Evolutionary conservation across 2,113 vertebrate species (phyloP).

Genomic region (Empidonax alnorum): DNA sequence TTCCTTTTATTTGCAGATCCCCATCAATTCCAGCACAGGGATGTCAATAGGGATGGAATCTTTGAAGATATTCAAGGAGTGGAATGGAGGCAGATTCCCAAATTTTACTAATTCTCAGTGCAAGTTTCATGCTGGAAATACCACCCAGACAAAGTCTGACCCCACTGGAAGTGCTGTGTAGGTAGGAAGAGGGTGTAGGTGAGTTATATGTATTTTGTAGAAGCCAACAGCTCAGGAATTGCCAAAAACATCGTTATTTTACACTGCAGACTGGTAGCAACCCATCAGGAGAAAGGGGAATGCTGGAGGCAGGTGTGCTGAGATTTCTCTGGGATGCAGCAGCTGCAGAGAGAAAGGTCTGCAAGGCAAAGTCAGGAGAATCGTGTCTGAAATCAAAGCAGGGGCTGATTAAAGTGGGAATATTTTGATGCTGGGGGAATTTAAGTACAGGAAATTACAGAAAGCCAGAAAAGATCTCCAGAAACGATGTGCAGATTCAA

Average conservation of each 20-base stretch:
- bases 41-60: background rate
- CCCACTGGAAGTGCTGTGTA: accelerated
- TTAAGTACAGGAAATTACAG: background rate
- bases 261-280: background rate
- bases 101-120: background rate
- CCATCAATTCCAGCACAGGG: background rate
- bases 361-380: background rate
- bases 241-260: background rate
- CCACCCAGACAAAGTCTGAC: background rate
- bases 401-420: background rate
- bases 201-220: background rate
- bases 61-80: background rate
- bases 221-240: background rate
- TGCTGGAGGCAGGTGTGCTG: background rate
- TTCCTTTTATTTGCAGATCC: background rate
- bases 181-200: background rate
- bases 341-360: background rate
- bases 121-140: background rate
- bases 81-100: background rate
- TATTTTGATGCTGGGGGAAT: background rate
- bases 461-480: background rate
- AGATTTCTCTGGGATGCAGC: background rate
- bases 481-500: background rate
- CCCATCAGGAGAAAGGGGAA: background rate
- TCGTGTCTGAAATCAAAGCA: background rate